Evolutionary conservation across 1,140 invertebrate species (phyloP).

Genomic region (Chironomus tepperi): DNA sequence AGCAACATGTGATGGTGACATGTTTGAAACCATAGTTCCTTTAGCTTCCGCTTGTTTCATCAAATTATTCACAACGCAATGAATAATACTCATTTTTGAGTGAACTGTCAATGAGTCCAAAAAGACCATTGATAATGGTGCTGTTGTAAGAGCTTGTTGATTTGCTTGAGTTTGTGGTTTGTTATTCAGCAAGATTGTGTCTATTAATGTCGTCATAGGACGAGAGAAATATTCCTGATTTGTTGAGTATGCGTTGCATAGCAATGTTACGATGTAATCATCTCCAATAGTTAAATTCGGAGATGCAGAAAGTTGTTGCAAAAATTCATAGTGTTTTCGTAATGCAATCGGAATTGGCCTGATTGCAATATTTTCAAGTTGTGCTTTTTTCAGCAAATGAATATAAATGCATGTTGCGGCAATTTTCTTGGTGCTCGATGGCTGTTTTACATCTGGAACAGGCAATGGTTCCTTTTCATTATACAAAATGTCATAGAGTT

Average conservation of each 20-base stretch:
- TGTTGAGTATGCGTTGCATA: constrained; percentile 92
- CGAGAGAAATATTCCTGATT: constrained; percentile 75
- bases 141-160: constrained; percentile 50
- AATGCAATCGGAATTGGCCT: constrained; percentile 73
- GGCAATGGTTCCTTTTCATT: constrained; percentile 83
- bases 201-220: constrained; percentile 81
- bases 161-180: constrained; percentile 60
- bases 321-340: constrained; percentile 75
- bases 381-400: constrained; percentile 88
- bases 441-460: constrained; percentile 79
- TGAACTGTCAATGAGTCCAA: constrained; percentile 93
- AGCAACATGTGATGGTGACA: constrained; percentile 51
- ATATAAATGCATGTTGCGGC: constrained; percentile 95
- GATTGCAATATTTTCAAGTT: constrained; percentile 68
- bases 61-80: constrained; percentile 71
- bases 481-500: constrained; percentile 86
- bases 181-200: constrained; percentile 59
- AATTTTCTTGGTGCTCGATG: constrained; percentile 76
- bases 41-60: constrained; percentile 82
- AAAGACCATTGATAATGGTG: constrained; percentile 83
- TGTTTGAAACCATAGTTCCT: constrained; percentile 52
- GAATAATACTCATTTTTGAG: constrained; percentile 96
- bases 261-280: constrained; percentile 81
- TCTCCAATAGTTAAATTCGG: constrained; percentile 59
- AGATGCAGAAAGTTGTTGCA: constrained; percentile 68